A percentile compares a stretch with the other conserved stretches of the same genome.
These are phyloP conservation scores for Pandion haliaetus DNA, from an alignment of 2,113 vertebrate species.

Conservation along the genomic window DNA sequence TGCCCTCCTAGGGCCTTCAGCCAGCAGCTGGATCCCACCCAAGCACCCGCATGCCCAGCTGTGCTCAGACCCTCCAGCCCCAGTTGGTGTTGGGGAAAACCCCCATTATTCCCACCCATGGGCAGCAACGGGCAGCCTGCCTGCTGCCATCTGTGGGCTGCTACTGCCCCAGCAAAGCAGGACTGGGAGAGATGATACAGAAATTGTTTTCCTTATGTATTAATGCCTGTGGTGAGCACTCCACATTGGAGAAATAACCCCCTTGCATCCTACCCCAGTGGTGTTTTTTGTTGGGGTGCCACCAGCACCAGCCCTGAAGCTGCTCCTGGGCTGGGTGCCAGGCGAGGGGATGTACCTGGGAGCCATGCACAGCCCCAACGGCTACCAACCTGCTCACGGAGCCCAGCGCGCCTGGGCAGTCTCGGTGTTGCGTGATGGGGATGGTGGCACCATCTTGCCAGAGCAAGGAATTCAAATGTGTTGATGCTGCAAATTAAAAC, in stretches of 20 bases:
- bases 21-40: neutral
- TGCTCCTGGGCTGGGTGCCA: neutral
- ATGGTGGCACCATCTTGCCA: neutral
- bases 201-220: neutral
- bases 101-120: neutral
- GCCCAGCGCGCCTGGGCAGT: neutral
- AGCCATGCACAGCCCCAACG: accelerated
- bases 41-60: neutral
- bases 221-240: neutral
- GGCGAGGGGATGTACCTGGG: accelerated
- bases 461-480: neutral
- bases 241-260: neutral
- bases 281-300: neutral
- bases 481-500: neutral
- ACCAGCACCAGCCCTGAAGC: neutral
- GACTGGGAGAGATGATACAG: neutral
- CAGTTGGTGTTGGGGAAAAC: neutral
- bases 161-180: neutral
- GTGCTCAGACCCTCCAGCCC: neutral
- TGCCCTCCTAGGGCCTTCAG: neutral
- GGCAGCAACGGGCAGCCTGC: neutral
- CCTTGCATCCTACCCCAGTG: accelerated
- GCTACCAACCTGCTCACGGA: neutral
- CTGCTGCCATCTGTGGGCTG: neutral
- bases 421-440: accelerated